These are phyloP conservation scores for Lymantria dispar DNA, from an alignment of 2,888 invertebrate species.

Conservation along the genomic window DNA sequence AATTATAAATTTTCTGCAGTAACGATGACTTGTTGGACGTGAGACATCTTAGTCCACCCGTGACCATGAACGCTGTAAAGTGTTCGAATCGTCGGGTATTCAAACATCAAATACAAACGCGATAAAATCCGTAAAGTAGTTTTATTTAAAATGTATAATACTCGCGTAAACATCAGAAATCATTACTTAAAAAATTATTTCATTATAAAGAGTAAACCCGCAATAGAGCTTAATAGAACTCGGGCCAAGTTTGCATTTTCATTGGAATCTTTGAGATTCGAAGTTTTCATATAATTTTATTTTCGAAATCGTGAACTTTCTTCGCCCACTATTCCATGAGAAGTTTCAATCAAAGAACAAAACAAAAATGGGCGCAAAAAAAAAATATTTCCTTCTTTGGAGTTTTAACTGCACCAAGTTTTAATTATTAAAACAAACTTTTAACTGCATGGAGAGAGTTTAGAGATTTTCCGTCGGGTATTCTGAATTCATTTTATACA, in stretches of 20 bases:
- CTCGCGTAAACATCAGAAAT: too few relatives aligned
- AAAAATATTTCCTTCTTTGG: constrained; percentile 2
- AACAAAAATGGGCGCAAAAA: constrained; percentile 5
- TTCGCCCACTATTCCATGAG: constrained; percentile 20
- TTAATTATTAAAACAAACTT: not conserved
- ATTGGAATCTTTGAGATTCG: constrained; percentile 9
- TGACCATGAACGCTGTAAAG: too few relatives aligned
- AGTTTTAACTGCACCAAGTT: not conserved
- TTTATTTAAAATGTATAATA: too few relatives aligned
- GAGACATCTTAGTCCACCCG: too few relatives aligned
- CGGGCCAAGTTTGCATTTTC: constrained; percentile 12
- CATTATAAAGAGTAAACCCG: not conserved
- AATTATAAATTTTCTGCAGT: too few relatives aligned
- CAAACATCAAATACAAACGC: too few relatives aligned
- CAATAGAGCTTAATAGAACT: constrained; percentile 22
- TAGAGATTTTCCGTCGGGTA: too few relatives aligned
- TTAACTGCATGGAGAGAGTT: not conserved
- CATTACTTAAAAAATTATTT: too few relatives aligned
- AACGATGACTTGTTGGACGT: too few relatives aligned
- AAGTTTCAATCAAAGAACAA: constrained; percentile 34
- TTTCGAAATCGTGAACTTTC: constrained; percentile 43
- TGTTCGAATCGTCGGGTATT: too few relatives aligned
- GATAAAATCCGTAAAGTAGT: too few relatives aligned
- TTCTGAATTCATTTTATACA: too few relatives aligned
- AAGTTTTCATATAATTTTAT: constrained; percentile 53